Percentiles rank a stretch among this genome's conserved stretches.
phyloP scores from a whole-genome alignment of 2,797 vertebrate genomes.

The Nothura maculosa region DNA sequence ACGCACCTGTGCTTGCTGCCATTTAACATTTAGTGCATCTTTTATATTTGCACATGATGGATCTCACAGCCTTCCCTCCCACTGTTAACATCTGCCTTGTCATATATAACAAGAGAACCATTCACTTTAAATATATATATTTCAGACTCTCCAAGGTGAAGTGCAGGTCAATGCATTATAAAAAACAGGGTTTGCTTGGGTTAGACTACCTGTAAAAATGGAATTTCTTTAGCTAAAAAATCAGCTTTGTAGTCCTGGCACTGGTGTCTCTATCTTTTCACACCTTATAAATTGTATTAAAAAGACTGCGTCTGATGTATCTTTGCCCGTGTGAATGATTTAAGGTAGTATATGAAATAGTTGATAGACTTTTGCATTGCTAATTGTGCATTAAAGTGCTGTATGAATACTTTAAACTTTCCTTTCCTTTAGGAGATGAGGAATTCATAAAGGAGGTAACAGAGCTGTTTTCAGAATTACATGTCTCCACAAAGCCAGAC shows the following conservation, averaged over 20 bases:
- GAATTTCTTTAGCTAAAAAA: not conserved
- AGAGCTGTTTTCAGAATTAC: conserved; percentile 85
- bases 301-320: not conserved
- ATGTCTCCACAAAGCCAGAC: conserved; percentile 83
- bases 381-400: not conserved
- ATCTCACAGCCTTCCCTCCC: conserved; percentile 33
- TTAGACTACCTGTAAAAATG: not conserved
- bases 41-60: conserved; percentile 61
- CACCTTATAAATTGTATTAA: not conserved
- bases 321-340: not conserved
- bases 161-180: conserved; percentile 25
- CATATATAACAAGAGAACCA: conserved; percentile 32
- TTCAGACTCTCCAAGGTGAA: conserved; percentile 56
- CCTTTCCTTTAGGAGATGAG: conserved; percentile 82
- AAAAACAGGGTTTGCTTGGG: conserved; percentile 9
- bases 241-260: not conserved
- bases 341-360: not conserved
- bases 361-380: not conserved
- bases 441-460: conserved; percentile 90
- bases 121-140: conserved; percentile 39
- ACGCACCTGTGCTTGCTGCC: conserved; percentile 52
- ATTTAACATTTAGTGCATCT: conserved; percentile 39
- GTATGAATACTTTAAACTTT: conserved; percentile 40
- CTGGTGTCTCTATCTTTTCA: not conserved
- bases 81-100: conserved; percentile 55